Evolutionary conservation across 2,797 vertebrate genomes (phyloP), one percentile per base, ranked within the genome.

Genomic region (Acrossocheilus fasciatus): DNA sequence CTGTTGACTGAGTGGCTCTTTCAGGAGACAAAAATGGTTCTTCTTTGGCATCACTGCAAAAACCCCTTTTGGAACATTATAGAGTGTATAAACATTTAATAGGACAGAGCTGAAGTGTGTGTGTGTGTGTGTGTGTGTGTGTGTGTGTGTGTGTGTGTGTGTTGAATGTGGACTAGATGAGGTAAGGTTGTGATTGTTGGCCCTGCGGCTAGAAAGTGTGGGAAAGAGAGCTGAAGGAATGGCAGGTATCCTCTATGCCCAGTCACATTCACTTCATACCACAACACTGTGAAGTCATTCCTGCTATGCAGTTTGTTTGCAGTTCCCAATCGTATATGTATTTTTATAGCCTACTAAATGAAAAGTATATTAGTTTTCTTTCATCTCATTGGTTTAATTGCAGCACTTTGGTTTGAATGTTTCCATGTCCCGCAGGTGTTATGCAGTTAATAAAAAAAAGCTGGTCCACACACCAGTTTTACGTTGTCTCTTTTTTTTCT

Each of bases 181-280:
- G 64, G 69, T 70, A 85, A 85, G 72, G 39, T 45, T 73, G 52
- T 47, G 39, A 57, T 57, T 23, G 41, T 52, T 66, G 59, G 57
- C 72, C 54, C 72, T 75, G 59, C 2, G 20, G 84, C 43, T 26
- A 23, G 23, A 72, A 23, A 72, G 18, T 50, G 83, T 86, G 84
- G 52, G 45, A 81, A 57, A 47, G 15, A 43, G 26, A n/a, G 43
- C 39, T 73, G 41, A 23, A 62, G 18, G 59, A 74, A 76, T 76
- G 66, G 23, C 30, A 57, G 9, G 1, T 23, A n/a, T 26, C 2
- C 2, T 69, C 39, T 50, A 26, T 81, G 36, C 30, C 47, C 36
- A 69, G 70, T 66, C 9, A 34, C 68, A 75, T 75, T 87, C 66
- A 59, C 30, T 54, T 85, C 57, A 87, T 85, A 57, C 74, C 72